Percentiles rank a stretch among this genome's conserved stretches.
phyloP scores from a whole-genome alignment of 2,113 vertebrate genomes.

The Gymnogyps californianus region DNA sequence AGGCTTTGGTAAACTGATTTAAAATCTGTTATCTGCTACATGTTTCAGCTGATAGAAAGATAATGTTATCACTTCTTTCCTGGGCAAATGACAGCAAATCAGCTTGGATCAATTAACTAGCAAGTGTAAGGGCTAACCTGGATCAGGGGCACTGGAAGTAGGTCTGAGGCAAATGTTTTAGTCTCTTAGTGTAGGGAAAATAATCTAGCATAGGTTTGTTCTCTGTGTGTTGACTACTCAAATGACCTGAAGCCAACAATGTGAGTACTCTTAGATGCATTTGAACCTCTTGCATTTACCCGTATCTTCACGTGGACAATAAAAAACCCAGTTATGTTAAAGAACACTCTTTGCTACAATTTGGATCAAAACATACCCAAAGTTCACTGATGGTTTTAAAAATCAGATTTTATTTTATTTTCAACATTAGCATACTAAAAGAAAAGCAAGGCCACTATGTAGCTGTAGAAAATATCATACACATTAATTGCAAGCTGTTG shows the following conservation, averaged over 20 bases:
- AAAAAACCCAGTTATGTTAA: background rate
- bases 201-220: background rate
- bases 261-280: background rate
- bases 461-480: background rate
- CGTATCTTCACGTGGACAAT: rapidly evolving
- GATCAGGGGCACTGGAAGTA: background rate
- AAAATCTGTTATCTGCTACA: background rate
- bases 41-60: background rate
- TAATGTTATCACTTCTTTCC: background rate
- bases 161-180: background rate
- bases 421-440: background rate
- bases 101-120: background rate
- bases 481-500: background rate
- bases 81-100: background rate
- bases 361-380: background rate
- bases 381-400: background rate
- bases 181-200: background rate
- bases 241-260: background rate
- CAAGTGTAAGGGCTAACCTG: background rate
- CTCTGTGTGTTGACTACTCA: background rate
- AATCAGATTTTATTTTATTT: background rate
- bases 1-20: background rate
- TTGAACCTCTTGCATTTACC: background rate
- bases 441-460: background rate
- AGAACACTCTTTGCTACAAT: background rate